phyloP scores from a whole-genome alignment of 2,797 vertebrate genomes.

The Schizopygopsis malacanthus region DNA sequence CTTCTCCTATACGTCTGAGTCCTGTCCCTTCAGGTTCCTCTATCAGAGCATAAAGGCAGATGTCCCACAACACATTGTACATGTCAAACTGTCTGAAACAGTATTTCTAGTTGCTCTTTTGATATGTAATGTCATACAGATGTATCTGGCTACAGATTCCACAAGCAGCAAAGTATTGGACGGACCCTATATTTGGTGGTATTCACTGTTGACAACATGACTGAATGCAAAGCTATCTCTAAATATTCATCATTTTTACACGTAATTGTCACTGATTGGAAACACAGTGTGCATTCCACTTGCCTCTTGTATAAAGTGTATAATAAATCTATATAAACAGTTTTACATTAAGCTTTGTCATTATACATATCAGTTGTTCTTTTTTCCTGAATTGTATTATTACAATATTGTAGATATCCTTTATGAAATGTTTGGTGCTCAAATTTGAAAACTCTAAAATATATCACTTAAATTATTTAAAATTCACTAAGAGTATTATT shows the following conservation, averaged over 20 bases:
- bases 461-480: neutral
- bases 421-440: neutral
- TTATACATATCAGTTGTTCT: neutral
- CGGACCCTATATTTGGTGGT: neutral
- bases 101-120: slow-evolving; percentile 36
- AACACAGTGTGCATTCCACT: slow-evolving; percentile 6
- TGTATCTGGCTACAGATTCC: neutral
- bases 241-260: neutral
- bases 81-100: neutral
- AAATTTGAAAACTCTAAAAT: neutral
- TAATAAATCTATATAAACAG: slow-evolving; percentile 20
- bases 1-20: slow-evolving; percentile 32
- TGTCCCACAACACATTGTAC: neutral
- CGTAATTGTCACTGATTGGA: neutral
- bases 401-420: neutral
- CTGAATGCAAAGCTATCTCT: neutral
- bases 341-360: neutral
- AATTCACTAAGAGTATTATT: neutral
- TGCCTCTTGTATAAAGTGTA: slow-evolving; percentile 23
- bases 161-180: neutral
- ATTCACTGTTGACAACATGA: slow-evolving; percentile 15
- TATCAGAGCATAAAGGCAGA: slow-evolving; percentile 36
- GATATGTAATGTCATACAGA: neutral
- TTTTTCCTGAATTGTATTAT: neutral
- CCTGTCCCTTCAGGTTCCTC: slow-evolving; percentile 18